phyloP scores from a whole-genome alignment of 2,888 invertebrate species.

The Elysia crispata region DNA sequence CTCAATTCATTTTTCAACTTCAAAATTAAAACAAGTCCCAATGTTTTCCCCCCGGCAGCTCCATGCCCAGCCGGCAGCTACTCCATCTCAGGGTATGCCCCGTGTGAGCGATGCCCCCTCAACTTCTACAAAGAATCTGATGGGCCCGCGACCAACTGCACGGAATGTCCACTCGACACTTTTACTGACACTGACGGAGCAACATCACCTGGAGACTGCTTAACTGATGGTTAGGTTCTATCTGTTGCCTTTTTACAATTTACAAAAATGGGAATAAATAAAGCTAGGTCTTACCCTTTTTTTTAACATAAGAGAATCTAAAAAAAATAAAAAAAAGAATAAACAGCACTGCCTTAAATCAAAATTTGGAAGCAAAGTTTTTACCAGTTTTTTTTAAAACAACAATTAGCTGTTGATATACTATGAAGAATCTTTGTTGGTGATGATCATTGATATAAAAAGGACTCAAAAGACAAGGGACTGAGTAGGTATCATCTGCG shows the following conservation, averaged over 20 bases:
- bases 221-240: constrained; percentile 11
- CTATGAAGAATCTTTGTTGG: too few species aligned
- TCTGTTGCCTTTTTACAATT: neutral
- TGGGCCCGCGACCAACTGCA: constrained; percentile 48
- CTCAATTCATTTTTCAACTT: too few species aligned
- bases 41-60: constrained; percentile 80
- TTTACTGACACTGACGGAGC: constrained; percentile 50
- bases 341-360: too few species aligned
- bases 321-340: too few species aligned
- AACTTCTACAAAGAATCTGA: constrained; percentile 51
- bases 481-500: too few species aligned
- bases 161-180: constrained; percentile 50
- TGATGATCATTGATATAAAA: too few species aligned
- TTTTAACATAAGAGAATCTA: too few species aligned
- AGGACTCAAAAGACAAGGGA: too few species aligned
- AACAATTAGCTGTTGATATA: too few species aligned
- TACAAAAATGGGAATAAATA: neutral
- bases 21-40: too few species aligned
- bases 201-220: constrained; percentile 39
- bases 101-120: constrained; percentile 53
- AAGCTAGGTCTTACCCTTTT: neutral
- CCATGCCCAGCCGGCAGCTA: constrained; percentile 75
- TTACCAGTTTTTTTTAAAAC: too few species aligned
- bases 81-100: constrained; percentile 50
- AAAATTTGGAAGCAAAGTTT: too few species aligned